phyloP scores from a whole-genome alignment of 1,140 invertebrate genomes.

The Hermetia illucens region DNA sequence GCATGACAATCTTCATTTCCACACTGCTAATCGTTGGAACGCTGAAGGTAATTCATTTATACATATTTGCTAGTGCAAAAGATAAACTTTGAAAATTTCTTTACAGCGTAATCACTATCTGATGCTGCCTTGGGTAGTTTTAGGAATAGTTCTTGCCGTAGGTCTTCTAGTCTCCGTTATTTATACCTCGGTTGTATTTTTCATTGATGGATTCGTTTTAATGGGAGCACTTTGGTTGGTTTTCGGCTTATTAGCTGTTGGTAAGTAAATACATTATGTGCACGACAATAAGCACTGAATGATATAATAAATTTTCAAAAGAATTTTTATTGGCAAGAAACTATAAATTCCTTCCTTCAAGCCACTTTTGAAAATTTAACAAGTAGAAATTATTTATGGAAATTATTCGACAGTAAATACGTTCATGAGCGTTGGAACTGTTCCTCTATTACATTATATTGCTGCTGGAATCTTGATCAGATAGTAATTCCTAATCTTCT shows the following conservation, averaged over 20 bases:
- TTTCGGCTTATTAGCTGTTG: slow-evolving; percentile 42
- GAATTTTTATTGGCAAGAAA: no score
- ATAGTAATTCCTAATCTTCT: neutral
- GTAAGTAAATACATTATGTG: no score
- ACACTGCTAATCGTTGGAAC: slow-evolving; percentile 56
- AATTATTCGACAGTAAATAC: no score
- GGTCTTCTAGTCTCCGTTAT: slow-evolving; percentile 58
- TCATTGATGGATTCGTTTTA: slow-evolving; percentile 39
- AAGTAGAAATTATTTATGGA: no score
- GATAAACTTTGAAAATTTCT: slow-evolving; percentile 7
- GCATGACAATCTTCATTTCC: slow-evolving; percentile 66
- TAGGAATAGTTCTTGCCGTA: slow-evolving; percentile 59
- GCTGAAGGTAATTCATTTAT: slow-evolving; percentile 41
- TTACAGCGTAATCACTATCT: slow-evolving; percentile 59
- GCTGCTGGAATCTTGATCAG: no score
- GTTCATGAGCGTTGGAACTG: no score
- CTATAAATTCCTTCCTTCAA: no score
- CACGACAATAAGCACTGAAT: no score
- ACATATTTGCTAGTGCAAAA: neutral
- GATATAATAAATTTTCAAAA: no score
- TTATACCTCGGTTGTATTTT: slow-evolving; percentile 57
- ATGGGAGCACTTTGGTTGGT: slow-evolving; percentile 44
- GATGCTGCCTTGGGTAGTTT: slow-evolving; percentile 68
- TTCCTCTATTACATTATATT: no score
- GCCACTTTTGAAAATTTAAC: no score